phyloP scores from a whole-genome alignment of 2,113 vertebrate species.

The Xenopus borealis region DNA sequence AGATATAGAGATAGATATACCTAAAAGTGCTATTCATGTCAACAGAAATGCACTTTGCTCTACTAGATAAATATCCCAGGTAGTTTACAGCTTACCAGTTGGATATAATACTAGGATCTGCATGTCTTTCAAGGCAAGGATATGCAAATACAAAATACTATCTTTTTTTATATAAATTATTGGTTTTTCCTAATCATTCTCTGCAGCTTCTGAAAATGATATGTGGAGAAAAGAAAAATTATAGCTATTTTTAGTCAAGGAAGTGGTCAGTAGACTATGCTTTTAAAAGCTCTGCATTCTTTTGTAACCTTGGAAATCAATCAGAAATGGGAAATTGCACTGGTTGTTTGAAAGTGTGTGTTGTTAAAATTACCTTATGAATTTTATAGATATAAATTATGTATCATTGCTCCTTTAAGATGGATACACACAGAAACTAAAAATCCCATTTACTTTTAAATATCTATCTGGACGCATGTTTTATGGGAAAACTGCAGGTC shows the following conservation, averaged over 20 bases:
- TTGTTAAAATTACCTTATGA: constrained; percentile 13
- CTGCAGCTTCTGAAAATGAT: background rate
- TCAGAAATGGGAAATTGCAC: constrained; percentile 26
- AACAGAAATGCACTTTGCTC: no score
- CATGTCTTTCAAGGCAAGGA: no score
- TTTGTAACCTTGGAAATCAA: constrained; percentile 41
- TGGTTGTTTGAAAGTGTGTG: constrained; percentile 10
- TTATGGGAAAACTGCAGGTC: constrained; percentile 49
- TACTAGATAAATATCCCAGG: no score
- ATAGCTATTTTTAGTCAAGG: constrained; percentile 17
- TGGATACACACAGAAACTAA: background rate
- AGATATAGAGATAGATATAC: no score
- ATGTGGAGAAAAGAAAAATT: constrained; percentile 2
- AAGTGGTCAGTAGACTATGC: constrained; percentile 6
- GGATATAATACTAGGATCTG: no score
- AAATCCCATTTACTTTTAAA: constrained; percentile 5
- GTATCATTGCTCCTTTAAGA: constrained; percentile 35
- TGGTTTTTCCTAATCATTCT: background rate
- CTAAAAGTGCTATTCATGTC: no score
- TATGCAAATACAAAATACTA: no score
- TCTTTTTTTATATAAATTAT: no score
- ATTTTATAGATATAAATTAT: constrained; percentile 37
- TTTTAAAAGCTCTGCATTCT: constrained; percentile 28
- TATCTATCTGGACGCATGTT: constrained; percentile 43
- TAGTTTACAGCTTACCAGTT: no score